Conservation (phyloP, 2,888 invertebrate species). For the Drosophila nr. perissopoda region DNA sequence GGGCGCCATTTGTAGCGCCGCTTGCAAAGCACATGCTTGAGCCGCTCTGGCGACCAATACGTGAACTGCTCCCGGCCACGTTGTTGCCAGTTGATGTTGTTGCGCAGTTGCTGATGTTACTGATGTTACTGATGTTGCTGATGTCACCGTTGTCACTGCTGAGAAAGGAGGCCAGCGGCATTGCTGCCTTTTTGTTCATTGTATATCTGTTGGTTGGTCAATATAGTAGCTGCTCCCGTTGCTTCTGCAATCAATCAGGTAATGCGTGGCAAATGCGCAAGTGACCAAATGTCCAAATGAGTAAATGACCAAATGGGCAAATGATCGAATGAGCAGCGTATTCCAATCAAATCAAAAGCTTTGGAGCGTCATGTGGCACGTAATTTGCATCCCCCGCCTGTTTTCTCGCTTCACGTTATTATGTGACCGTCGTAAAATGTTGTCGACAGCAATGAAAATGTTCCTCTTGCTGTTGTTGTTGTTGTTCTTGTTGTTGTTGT, state of each 20-base stretch:
- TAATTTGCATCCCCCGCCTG: slow-evolving; percentile 67
- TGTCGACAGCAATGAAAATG: slow-evolving; percentile 59
- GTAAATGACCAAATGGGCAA: slow-evolving; percentile 6
- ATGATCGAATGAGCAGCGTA: slow-evolving; percentile 31
- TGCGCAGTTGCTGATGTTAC: slow-evolving; percentile 16
- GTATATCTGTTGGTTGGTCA: slow-evolving; percentile 18
- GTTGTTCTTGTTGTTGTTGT: slow-evolving; percentile 20
- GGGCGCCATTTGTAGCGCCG: slow-evolving; percentile 47
- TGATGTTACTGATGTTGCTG: slow-evolving; percentile 27
- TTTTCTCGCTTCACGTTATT: slow-evolving; percentile 59
- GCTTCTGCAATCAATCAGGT: slow-evolving; percentile 36
- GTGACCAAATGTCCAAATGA: not conserved
- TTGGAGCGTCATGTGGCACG: slow-evolving; percentile 66
- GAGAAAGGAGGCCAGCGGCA: slow-evolving; percentile 83
- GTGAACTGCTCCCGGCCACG: slow-evolving; percentile 21
- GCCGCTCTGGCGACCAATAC: slow-evolving; percentile 39
- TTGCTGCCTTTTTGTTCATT: slow-evolving; percentile 84
- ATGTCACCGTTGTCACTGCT: slow-evolving; percentile 45
- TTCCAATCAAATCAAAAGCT: slow-evolving; percentile 72
- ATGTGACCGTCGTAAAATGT: slow-evolving; percentile 76
- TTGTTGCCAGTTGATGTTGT: slow-evolving; percentile 10
- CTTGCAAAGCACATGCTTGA: slow-evolving; percentile 42
- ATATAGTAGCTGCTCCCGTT: slow-evolving; percentile 5
- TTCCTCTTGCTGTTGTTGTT: slow-evolving; percentile 15
- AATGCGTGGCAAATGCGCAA: slow-evolving; percentile 15